phyloP scores from a whole-genome alignment of 2,797 vertebrate genomes.

The Onychomys leucogaster region DNA sequence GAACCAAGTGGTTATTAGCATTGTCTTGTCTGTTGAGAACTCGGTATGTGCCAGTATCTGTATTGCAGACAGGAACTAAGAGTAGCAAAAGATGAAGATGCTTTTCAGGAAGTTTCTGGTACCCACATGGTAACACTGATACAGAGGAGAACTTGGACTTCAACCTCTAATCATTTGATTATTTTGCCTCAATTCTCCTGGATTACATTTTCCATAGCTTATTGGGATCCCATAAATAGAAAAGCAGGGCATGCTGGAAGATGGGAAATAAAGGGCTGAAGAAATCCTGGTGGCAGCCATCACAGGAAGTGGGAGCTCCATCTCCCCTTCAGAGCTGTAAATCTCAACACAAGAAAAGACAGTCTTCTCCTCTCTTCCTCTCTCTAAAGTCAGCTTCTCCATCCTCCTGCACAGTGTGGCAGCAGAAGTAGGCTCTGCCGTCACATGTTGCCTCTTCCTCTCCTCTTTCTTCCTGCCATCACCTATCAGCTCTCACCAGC shows the following conservation, averaged over 20 bases:
- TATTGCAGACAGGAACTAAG: neutral
- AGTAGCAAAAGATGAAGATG: neutral
- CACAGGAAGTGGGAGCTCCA: neutral
- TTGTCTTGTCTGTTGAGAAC: neutral
- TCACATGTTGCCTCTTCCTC: neutral
- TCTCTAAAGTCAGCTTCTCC: neutral
- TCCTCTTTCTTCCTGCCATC: neutral
- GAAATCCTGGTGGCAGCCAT: no score
- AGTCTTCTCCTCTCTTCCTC: neutral
- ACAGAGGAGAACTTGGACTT: neutral
- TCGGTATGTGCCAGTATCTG: neutral
- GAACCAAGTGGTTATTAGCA: neutral
- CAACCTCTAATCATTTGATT: neutral
- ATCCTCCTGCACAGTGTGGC: neutral
- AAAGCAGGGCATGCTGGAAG: neutral
- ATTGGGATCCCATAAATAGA: neutral
- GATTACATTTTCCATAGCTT: neutral
- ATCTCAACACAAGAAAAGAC: neutral
- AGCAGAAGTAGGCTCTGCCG: neutral
- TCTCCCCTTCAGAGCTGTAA: neutral
- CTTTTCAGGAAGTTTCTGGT: neutral
- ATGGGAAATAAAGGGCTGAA: no score
- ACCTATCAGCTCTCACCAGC: conserved; percentile 69
- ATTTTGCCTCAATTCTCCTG: neutral
- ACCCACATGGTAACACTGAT: neutral